Base-by-base conservation (phyloP, 2,113 vertebrate genomes). In the Trogon melanurus region DNA sequence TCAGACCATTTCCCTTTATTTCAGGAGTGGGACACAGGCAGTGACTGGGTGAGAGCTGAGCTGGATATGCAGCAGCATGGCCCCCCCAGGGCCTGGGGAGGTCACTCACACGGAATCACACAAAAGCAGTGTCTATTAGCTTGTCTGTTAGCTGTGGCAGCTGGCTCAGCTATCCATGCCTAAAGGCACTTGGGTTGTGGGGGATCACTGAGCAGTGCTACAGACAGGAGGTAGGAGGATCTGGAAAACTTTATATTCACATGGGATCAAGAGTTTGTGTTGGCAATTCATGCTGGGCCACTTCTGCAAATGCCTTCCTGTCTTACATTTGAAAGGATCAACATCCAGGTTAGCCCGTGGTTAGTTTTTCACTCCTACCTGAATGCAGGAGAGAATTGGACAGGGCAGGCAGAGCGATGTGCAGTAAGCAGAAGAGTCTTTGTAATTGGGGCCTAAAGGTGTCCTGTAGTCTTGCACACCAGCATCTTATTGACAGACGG, bases 11-110 rank as follows among this genome's bases (percentile, higher is more conserved):
- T 70, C 27, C 69, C 12, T 58, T 19, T 30, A 0, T 80, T 70
- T 80, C 30, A 71, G 12, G 45, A 11, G 10, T 54, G 53, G 44
- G 54, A 36, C 64, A 45, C 0, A 1, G 45, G n/a, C 47, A 41
- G 36, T 27, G 19, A 25, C 7, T 36, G 44, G 25, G 7, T 0
- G 0, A 75, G 16, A 14, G 19, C 51, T 58, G 51, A 66, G 47
- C 56, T 66, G 66, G 36, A 32, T 29, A 16, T 25, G 13, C 26
- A 70, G 20, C 72, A 70, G 45, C 1, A 0, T 66, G 54, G 38
- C 34, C 21, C 21, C 6, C 9, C 61, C 22, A 27, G 32, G 11
- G 16, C 5, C 22, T 29, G 30, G 8, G 15, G 29, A 69, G 19
- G 9, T 51, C 22, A 12, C 45, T 54, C 19, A 57, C n/a, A 38